Percentiles rank a stretch among this genome's conserved stretches.
These are phyloP conservation scores for Habroteleia sp. DNA, from an alignment of 2,888 invertebrate species.

Conservation along the genomic window DNA sequence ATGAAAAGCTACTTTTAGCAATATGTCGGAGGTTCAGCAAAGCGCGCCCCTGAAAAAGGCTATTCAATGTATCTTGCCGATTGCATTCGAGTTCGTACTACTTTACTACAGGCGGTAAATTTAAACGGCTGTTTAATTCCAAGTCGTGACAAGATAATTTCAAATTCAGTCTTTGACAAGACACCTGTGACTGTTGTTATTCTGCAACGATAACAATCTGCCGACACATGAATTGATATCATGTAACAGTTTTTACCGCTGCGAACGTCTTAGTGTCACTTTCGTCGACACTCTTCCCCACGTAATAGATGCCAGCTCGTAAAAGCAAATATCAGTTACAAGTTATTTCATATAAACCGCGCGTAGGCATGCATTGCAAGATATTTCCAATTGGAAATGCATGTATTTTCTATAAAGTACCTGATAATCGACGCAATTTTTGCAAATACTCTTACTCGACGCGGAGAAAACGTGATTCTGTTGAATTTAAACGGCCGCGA, in stretches of 20 bases:
- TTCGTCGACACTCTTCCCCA: constrained; percentile 55
- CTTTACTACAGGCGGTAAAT: no score
- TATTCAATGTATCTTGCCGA: no score
- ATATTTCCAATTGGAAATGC: constrained; percentile 49
- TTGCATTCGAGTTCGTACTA: no score
- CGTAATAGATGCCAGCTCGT: constrained; percentile 46
- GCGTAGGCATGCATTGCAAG: constrained; percentile 31
- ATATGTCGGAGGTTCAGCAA: no score
- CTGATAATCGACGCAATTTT: constrained; percentile 54
- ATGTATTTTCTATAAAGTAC: constrained; percentile 48
- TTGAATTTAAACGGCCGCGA: constrained; percentile 51
- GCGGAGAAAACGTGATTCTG: constrained; percentile 45
- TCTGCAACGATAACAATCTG: constrained; percentile 17
- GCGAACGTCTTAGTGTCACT: constrained; percentile 55
- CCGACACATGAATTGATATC: constrained; percentile 35
- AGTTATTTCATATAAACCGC: constrained; percentile 52
- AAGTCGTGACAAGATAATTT: no score
- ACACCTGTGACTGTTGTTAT: no score
- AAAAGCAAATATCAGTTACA: constrained; percentile 59
- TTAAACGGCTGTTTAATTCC: no score
- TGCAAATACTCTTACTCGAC: constrained; percentile 37
- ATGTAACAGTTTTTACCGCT: constrained; percentile 49
- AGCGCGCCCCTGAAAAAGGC: no score
- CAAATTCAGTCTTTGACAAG: no score
- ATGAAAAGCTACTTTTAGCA: no score